These are phyloP conservation scores for Colossoma macropomum DNA, from an alignment of 2,113 vertebrate species.

Conservation along the genomic window DNA sequence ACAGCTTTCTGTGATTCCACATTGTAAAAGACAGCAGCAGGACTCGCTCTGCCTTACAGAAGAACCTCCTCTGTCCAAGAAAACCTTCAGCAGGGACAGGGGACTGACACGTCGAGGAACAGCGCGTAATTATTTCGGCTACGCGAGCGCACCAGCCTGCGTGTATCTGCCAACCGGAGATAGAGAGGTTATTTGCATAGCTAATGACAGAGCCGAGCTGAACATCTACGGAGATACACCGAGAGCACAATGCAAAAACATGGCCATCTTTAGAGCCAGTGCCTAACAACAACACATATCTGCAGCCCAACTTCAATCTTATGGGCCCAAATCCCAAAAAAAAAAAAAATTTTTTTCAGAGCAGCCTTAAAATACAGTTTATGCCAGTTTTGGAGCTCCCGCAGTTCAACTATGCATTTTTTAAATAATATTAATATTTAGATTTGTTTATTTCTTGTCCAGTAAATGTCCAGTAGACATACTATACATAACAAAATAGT, in stretches of 20 bases:
- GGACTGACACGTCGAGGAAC: slow-evolving; percentile 68
- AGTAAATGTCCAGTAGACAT: too few relatives aligned
- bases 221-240: background rate
- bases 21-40: slow-evolving; percentile 67
- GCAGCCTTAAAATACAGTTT: too few relatives aligned
- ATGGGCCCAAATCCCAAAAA: too few relatives aligned
- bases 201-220: slow-evolving; percentile 74
- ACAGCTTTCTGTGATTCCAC: slow-evolving; percentile 63
- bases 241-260: background rate
- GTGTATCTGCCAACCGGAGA: slow-evolving; percentile 75
- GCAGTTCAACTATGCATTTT: too few relatives aligned
- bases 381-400: too few relatives aligned
- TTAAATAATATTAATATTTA: too few relatives aligned
- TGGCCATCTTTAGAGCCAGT: too few relatives aligned
- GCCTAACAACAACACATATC: too few relatives aligned
- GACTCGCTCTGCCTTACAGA: slow-evolving; percentile 58
- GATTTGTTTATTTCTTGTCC: too few relatives aligned
- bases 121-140: slow-evolving; percentile 78
- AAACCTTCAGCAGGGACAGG: slow-evolving; percentile 61
- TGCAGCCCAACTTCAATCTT: too few relatives aligned
- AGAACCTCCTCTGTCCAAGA: slow-evolving; percentile 52
- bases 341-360: too few relatives aligned
- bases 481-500: too few relatives aligned
- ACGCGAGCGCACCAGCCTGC: slow-evolving; percentile 68
- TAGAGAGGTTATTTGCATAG: slow-evolving; percentile 79